Base-by-base conservation (phyloP, 1,140 invertebrate species). In the Coenobita brevimanus region DNA sequence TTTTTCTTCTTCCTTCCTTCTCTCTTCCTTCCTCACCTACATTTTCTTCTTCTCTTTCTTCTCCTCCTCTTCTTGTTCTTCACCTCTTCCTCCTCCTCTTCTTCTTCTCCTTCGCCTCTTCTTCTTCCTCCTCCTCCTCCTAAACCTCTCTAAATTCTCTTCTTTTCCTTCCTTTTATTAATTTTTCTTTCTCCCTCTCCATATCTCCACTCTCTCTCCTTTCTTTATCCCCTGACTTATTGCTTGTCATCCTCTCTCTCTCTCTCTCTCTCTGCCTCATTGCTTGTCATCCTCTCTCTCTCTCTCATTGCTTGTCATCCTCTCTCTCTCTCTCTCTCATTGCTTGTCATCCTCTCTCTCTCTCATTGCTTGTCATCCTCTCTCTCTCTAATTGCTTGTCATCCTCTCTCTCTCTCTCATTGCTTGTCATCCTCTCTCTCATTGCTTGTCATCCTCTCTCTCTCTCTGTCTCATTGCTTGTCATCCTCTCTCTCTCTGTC, bases 251-350 rank as follows among this genome's bases (percentile, higher is more conserved):
- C n/a, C n/a, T n/a, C n/a, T n/a, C n/a, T n/a, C n/a, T n/a, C n/a
- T n/a, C n/a, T n/a, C n/a, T n/a, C n/a, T n/a, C n/a, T n/a, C n/a
- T n/a, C n/a, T n/a, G n/a, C n/a, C n/a, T n/a, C n/a, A 15, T 30
- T 69, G 8, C 27, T 30, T 30, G 8, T 69, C 13, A 17, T 30
- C 21, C 6, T 73, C 69, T 76, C 73, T 76, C 38, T 41, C 33
- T 43, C 38, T 76, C 38, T 43, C 73, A 41, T 41, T 76, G 13
- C 15, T 13, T 76, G 13, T 76, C 38, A 41, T 41, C 24, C 73
- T 78, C 73, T 46, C 38, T 78, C 41, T 78, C 73, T 50, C 41
- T 50, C 41, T 78, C 38, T 46, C 73, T 46, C 73, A 41, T 24
- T 57, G n/a, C n/a, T n/a, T n/a, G n/a, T n/a, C n/a, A n/a, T n/a